Evolutionary conservation across 64 coral and sea anemone genomes (phyloP).

Genomic region (Actinia equina): DNA sequence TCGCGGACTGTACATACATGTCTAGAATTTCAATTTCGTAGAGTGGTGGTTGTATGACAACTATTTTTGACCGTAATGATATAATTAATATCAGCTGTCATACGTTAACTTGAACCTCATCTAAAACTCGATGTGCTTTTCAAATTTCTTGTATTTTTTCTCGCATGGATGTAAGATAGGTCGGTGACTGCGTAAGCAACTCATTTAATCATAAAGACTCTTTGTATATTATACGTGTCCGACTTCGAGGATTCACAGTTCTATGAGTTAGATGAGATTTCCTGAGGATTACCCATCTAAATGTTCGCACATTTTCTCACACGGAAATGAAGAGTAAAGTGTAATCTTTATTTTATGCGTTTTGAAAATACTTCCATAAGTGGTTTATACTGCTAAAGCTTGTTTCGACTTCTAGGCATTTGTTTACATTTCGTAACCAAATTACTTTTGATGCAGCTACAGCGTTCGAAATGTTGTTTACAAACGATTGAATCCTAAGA

Average conservation of each 20-base stretch:
- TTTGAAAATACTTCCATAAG: slow-evolving; percentile 5
- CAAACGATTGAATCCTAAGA: not conserved
- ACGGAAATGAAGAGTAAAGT: not conserved
- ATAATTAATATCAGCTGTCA: not conserved
- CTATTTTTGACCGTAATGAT: not conserved
- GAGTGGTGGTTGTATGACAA: not conserved
- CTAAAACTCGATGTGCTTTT: not conserved
- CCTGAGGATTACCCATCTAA: not conserved
- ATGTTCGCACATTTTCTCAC: not conserved
- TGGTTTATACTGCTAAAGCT: not conserved
- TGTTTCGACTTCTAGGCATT: not conserved
- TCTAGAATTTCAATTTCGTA: not conserved
- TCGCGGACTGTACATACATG: not conserved
- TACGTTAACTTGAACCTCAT: not conserved
- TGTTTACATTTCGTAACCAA: slow-evolving; percentile 10
- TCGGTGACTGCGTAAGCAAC: not conserved
- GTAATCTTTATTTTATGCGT: not conserved
- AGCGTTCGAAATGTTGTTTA: not conserved
- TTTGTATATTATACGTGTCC: too few species aligned
- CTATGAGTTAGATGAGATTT: not conserved
- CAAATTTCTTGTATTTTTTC: not conserved
- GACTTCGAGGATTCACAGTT: not conserved
- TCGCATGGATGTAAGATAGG: not conserved
- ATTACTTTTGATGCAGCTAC: not conserved
- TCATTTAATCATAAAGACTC: too few species aligned